Conservation (phyloP, 2,888 invertebrate species). For the Drosophila demipolita region DNA sequence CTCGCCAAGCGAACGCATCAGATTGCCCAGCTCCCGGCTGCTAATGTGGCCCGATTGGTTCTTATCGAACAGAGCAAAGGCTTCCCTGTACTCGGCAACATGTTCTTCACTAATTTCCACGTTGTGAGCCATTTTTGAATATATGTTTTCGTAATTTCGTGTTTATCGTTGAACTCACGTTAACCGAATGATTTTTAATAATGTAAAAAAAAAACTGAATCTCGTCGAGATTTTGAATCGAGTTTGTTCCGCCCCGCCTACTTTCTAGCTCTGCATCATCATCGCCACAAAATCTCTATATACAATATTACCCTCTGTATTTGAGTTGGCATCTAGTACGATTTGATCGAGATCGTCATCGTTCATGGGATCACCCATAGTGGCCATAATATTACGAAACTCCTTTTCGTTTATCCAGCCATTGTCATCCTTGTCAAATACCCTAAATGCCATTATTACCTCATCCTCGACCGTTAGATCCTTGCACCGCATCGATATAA, state of each 20-base stretch:
- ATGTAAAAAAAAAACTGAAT: conserved; percentile 3
- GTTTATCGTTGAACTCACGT: not conserved
- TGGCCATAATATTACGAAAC: conserved; percentile 53
- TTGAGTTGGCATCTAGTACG: conserved; percentile 55
- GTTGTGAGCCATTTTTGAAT: conserved; percentile 9
- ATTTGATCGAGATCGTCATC: conserved; percentile 66
- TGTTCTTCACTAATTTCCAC: conserved; percentile 97
- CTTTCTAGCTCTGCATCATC: conserved; percentile 47
- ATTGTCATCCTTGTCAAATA: conserved; percentile 52
- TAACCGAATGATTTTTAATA: conserved; percentile 7
- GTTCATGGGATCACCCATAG: conserved; percentile 53
- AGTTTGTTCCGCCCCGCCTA: conserved; percentile 17
- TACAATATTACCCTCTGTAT: conserved; percentile 65
- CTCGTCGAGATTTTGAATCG: not conserved
- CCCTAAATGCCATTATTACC: conserved; percentile 57
- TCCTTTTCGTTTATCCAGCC: conserved; percentile 56
- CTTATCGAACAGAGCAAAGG: conserved; percentile 99
- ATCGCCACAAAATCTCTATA: conserved; percentile 58
- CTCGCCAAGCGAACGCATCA: conserved; percentile 99
- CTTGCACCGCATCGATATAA: conserved; percentile 57
- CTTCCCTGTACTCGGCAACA: conserved; percentile 99
- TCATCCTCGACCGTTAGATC: conserved; percentile 57
- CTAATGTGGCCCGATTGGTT: conserved; percentile 99
- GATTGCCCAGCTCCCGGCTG: conserved; percentile 99
- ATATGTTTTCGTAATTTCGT: not conserved